Evolutionary conservation across 1,140 invertebrate species (phyloP).

Genomic region (Hydropsyche tenuis): DNA sequence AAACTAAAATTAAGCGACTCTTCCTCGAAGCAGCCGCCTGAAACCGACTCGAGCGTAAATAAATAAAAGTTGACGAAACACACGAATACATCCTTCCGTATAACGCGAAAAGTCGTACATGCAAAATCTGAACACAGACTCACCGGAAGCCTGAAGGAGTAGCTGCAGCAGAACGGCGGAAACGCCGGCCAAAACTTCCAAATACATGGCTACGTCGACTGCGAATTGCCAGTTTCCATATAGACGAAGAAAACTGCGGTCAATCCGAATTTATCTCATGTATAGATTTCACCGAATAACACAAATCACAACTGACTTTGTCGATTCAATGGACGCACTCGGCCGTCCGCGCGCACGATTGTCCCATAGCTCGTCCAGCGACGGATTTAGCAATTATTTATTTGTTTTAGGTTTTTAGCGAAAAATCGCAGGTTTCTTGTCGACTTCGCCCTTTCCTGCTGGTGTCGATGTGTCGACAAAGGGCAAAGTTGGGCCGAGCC

Average conservation of each 20-base stretch:
- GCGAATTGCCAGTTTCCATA: slow-evolving; percentile 5
- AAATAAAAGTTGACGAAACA: slow-evolving; percentile 22
- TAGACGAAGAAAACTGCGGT: background rate
- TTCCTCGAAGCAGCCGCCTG: background rate
- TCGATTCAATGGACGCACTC: background rate
- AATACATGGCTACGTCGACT: slow-evolving; percentile 45
- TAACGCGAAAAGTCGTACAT: too few relatives aligned
- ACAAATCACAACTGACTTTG: background rate
- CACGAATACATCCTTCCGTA: too few relatives aligned
- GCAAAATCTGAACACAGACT: slow-evolving; percentile 36
- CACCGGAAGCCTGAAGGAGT: slow-evolving; percentile 48
- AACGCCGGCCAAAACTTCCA: slow-evolving; percentile 47
- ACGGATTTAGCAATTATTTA: too few relatives aligned
- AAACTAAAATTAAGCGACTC: slow-evolving; percentile 18
- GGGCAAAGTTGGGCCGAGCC: background rate
- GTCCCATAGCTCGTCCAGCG: background rate
- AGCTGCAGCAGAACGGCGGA: slow-evolving; percentile 49
- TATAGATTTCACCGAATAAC: background rate
- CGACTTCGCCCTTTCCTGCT: slow-evolving; percentile 9
- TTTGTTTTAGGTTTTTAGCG: too few relatives aligned
- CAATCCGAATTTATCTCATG: background rate
- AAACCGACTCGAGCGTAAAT: slow-evolving; percentile 10
- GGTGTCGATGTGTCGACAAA: too few relatives aligned
- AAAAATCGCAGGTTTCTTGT: too few relatives aligned
- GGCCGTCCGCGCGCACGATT: background rate